Evolutionary conservation across 2,113 vertebrate species (phyloP).

Genomic region (Hippocampus comes): DNA sequence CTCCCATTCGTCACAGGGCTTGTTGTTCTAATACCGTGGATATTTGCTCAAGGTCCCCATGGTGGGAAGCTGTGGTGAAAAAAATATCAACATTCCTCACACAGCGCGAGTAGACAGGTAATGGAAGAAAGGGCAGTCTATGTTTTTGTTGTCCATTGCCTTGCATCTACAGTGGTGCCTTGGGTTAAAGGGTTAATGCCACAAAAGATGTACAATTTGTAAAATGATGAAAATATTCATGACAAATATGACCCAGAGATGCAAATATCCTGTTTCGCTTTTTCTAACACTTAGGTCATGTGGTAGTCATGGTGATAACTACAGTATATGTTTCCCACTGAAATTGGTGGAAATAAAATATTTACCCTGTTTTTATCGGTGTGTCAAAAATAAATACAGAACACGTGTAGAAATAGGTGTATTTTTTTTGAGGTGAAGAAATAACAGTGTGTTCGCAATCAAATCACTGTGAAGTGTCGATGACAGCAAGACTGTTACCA

Average conservation of each 20-base stretch:
- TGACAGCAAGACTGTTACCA: no score
- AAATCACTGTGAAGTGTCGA: no score
- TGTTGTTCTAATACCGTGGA: conserved; percentile 63
- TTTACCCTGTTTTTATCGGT: no score
- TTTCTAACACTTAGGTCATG: background rate
- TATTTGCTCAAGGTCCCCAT: conserved; percentile 53
- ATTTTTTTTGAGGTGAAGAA: no score
- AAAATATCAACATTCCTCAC: conserved; percentile 36
- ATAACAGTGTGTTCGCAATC: no score
- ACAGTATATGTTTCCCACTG: no score
- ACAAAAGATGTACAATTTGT: background rate
- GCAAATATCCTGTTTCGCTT: background rate
- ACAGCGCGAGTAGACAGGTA: conserved; percentile 2
- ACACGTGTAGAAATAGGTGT: no score
- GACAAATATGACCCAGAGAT: background rate
- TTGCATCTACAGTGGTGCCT: background rate
- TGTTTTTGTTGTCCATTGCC: background rate
- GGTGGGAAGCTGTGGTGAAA: conserved; percentile 25
- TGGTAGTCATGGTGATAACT: no score
- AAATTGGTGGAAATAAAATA: no score
- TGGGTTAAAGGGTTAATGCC: background rate
- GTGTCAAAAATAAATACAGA: no score
- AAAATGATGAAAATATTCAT: background rate
- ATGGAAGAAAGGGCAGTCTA: conserved; percentile 2
- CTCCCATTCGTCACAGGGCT: conserved; percentile 67